Evolutionary conservation across 1,140 invertebrate species (phyloP), one percentile per base, ranked within the genome.

Genomic region (Drosophila guanche): DNA sequence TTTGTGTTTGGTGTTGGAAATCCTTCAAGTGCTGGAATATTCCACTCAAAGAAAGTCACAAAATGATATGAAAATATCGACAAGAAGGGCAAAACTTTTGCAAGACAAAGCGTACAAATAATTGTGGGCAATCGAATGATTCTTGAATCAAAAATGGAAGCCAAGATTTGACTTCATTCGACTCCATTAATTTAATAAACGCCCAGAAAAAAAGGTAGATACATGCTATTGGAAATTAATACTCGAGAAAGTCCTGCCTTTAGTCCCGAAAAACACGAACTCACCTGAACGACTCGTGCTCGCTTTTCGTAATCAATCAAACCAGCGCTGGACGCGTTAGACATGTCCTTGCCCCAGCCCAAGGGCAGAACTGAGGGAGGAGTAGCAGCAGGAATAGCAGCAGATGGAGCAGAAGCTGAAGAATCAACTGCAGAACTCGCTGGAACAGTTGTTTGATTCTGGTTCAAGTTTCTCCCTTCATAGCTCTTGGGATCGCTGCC

Each of bases 271-370:
- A 58, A 53, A 65, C 51, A 29, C 51, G 41, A 29, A 90, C 83
- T 90, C 79, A 90, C 88, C 88, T 90, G 65, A 61, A 90, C 88
- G 59, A 90, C 78, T 60, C 75, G 73, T 56, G 67, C 55, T 51
- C 90, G 79, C 52, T 91, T 91, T 47, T 72, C 69, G 70, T 89
- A 76, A 83, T 91, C 90, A 90, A 91, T 91, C 79, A 79, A 75
- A 33, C 52, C 51, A 16, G 41, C 27, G 51, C 63, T 27, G 33
- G n/a, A 25, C 25, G 14, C 29, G 12, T 71, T 72, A 46, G 52
- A 20, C 54, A 47, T 74, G 47, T 47, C 66, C 47, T 48, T 59
- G 16, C 61, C 61, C 20, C 81, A 50, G 50, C 81, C 81, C 68
- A 86, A 29, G n/a, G 62, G 33, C 25, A 48, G 42, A 1, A 56